Base-by-base conservation (phyloP, 2,797 vertebrate genomes). In the Etheostoma nigrum region DNA sequence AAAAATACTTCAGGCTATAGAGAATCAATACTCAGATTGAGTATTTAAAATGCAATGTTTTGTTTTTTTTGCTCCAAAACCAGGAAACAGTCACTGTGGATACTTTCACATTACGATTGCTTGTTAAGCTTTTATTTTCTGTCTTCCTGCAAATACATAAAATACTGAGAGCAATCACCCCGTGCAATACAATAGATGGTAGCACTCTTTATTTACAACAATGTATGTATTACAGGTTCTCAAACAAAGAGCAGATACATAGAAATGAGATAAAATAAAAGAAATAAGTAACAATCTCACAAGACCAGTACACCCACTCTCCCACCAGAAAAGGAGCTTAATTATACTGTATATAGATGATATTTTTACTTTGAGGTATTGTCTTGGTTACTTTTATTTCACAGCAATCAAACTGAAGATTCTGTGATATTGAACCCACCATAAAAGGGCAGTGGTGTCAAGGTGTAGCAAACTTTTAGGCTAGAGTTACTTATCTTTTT, bases 21-120 rank as follows among this genome's bases (percentile, higher is more conserved):
- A 58, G n/a, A n/a, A n/a, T n/a, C n/a, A n/a, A n/a, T n/a, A n/a
- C n/a, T 66, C 11, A 66, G 57, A 57, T 14, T 19, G 60, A 67
- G 44, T n/a, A 9, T 48, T 4, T 44, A 44, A 49, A 36, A 76
- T 15, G 15, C 12, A 51, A 49, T 1, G 33, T 33, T 6, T 23
- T 47, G 30, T 14, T 36, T 48, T 36, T 36, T 36, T 36, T 36
- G 36, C 36, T 36, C 36, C 36, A 36, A 36, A 36, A 36, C 36
- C 36, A 36, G 11, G 19, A 53, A 69, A 59, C 19, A 63, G 44
- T 73, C 68, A 48, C 15, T 51, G 13, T 25, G 16, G n/a, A 51
- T 63, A 64, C 45, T 49, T 21, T 4, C 23, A 25, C 27, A 53
- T 60, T 36, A 54, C 30, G 14, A 65, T 55, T 25, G 52, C 15